phyloP scores from a whole-genome alignment of 2,797 vertebrate genomes.

The Trachurus trachurus region DNA sequence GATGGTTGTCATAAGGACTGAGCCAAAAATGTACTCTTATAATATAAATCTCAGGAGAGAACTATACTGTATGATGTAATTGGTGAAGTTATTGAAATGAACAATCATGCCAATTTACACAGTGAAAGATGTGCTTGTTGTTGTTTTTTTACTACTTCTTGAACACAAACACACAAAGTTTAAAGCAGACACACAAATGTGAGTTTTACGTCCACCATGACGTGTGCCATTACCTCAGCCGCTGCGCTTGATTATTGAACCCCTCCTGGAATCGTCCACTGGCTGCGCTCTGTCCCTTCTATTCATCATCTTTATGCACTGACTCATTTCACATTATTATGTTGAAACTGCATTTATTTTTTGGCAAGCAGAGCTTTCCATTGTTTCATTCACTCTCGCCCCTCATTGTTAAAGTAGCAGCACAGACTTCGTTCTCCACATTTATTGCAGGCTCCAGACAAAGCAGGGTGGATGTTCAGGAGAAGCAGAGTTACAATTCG shows the following conservation, averaged over 20 bases:
- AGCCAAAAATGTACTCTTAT: not conserved
- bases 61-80: not conserved
- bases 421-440: not conserved
- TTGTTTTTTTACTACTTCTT: not conserved
- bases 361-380: constrained; percentile 26
- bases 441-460: not conserved
- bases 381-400: constrained; percentile 24
- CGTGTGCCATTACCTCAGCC: constrained; percentile 13
- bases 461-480: not conserved
- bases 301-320: constrained; percentile 24
- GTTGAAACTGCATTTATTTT: constrained; percentile 16
- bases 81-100: not conserved
- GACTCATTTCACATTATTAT: constrained; percentile 23
- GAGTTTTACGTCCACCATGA: not conserved
- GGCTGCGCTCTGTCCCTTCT: not conserved
- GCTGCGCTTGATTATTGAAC: constrained; percentile 3
- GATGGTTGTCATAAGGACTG: not conserved
- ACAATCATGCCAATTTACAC: not conserved
- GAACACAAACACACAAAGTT: not conserved
- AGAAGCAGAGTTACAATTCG: constrained; percentile 1
- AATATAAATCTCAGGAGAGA: not conserved
- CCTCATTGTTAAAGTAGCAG: constrained; percentile 2
- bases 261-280: constrained; percentile 13
- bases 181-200: not conserved
- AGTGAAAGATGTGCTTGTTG: not conserved